Base-by-base conservation (phyloP, 2,113 vertebrate species). In the Irena cyanogastra region DNA sequence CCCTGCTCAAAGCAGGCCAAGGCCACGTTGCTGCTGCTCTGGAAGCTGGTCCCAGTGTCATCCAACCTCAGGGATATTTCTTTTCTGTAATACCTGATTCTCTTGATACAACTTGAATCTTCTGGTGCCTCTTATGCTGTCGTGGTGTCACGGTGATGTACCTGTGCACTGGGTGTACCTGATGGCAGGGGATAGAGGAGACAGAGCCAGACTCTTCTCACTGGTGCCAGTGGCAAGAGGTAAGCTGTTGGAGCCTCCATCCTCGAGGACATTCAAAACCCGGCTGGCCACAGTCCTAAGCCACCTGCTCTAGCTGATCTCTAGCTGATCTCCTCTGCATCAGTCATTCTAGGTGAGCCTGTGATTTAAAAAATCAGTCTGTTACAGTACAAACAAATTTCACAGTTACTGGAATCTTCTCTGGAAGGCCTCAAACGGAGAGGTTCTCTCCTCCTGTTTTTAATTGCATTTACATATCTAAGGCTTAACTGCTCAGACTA, bases 391-490 rank as follows among this genome's bases (percentile, higher is more conserved):
- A 69, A 87, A 54, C 24, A 78, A 63, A 66, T 60, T 42, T 71
- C 47, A 64, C n/a, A 49, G 42, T 42, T 59, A 24, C 42, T 66
- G 35, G 47, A 81, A 70, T 66, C 45, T 80, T 61, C 39, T 24
- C 4, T 42, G 37, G 65, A 78, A 78, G 1, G 1, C 7, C 16
- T 30, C 14, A 82, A 54, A 57, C 52, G 31, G 39, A 87, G 77
- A 76, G 13, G 35, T 53, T 87, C 9, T 84, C n/a, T 81, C 37
- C 68, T 83, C 11, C 2, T 60, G 27, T 53, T 87, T 89, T 83
- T 81, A 93, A 78, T 82, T 91, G 26, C 59, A 81, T 94, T 94
- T 88, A 69, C 59, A 81, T 90, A 70, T 74, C 60, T 60, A 59
- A 94, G 65, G 23, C 23, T 78, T 78, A 81, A 77, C 90, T 50